Evolutionary conservation across 2,888 invertebrate species (phyloP), one percentile per base, ranked within the genome.

Genomic region (Amblyteles armatorius): DNA sequence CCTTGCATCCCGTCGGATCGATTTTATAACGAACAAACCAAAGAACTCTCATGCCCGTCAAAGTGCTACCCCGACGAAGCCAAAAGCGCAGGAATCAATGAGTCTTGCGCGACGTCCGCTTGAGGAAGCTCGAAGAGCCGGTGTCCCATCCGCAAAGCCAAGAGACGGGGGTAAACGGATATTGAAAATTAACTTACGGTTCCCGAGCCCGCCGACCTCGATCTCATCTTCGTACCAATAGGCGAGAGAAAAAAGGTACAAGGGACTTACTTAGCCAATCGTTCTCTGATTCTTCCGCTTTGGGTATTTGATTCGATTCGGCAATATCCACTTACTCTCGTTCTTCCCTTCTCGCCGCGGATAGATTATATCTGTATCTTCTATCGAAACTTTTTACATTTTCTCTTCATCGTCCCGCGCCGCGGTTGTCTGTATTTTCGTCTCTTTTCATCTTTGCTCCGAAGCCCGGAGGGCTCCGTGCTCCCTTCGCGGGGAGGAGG

Each of bases 221-320:
- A 26, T 29, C 48, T 63, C 9, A 36, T 55, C 60, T 29, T 33
- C 44, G 48, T 16, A 4, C 55, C 44, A 29, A 50, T 55, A 22
- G 22, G 52, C 44, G 26, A 19, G 48, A 55, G 50, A 60, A 60
- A 60, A 57, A 60, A 73, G 57, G 22, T 44, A 63, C 52, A 22
- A 63, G 29, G 60, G 63, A 79, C 67, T 83, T 65, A 77, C 76
- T 76, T 72, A 80, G 76, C 74, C 71, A 76, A 83, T 83, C 76
- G 83, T 71, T 71, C 71, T 83, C 76, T 83, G 83, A 83, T 80
- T 83, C 71, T 57, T 76, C 71, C 71, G 83, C 83, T 83, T 63
- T 74, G 60, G 52, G 73, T 79, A 63, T 74, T 57, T 52, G 57
- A 79, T 76, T 79, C 79, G 79, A 76, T 79, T 76, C 76, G 76